These are phyloP conservation scores for Caenorhabditis virilis DNA, from an alignment of 2,888 invertebrate species.

Conservation along the genomic window DNA sequence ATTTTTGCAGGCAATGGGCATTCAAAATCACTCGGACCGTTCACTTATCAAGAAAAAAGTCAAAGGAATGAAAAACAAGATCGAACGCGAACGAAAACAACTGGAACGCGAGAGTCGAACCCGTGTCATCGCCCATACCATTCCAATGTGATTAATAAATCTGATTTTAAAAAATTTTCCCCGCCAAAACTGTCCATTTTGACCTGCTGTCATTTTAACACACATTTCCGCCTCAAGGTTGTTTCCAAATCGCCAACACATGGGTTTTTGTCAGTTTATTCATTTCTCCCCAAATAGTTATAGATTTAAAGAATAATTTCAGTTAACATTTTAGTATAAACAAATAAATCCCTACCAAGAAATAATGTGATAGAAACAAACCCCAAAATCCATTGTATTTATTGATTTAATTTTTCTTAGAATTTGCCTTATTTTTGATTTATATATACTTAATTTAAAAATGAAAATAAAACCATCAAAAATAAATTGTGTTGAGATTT, in stretches of 20 bases:
- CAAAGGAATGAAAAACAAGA: conserved; percentile 71
- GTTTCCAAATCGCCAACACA: conserved; percentile 27
- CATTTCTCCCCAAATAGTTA: neutral
- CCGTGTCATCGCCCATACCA: conserved; percentile 42
- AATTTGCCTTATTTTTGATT: conserved; percentile 5
- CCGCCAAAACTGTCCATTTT: neutral
- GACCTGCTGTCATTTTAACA: neutral
- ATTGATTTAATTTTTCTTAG: conserved; percentile 21
- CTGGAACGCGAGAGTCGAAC: conserved; percentile 82
- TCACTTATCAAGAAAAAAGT: conserved; percentile 73
- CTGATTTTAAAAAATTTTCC: too few species aligned
- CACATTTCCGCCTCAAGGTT: conserved; percentile 20
- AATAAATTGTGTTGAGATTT: too few species aligned
- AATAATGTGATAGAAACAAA: too few species aligned
- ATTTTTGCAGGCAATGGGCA: conserved; percentile 71
- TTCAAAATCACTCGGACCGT: conserved; percentile 72
- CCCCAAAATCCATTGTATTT: too few species aligned
- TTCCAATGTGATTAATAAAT: conserved; percentile 44
- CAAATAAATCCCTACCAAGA: too few species aligned
- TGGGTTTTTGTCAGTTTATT: conserved; percentile 15
- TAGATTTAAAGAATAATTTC: neutral
- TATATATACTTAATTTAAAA: neutral
- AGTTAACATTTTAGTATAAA: too few species aligned
- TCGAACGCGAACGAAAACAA: conserved; percentile 74
- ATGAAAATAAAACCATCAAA: neutral